phyloP scores from a whole-genome alignment of 2,797 vertebrate species.

The Cossypha polioptera region DNA sequence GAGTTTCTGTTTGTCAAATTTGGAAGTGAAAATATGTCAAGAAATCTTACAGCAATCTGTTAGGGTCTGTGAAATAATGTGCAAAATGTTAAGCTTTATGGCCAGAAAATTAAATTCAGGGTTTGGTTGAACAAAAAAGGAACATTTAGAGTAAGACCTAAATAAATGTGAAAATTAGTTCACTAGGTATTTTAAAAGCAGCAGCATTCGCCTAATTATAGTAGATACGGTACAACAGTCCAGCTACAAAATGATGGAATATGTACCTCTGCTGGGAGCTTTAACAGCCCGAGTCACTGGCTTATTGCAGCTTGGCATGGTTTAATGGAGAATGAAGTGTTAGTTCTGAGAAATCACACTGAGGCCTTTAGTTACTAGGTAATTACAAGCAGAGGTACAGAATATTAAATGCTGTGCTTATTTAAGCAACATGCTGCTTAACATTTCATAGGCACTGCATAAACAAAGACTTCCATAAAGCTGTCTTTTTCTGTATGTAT shows the following conservation, averaged over 20 bases:
- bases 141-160: neutral
- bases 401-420: constrained; percentile 20
- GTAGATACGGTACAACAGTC: neutral
- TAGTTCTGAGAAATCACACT: constrained; percentile 15
- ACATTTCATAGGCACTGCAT: neutral
- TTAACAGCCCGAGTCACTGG: neutral
- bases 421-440: neutral
- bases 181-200: neutral
- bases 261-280: neutral
- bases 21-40: neutral
- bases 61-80: neutral
- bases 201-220: neutral
- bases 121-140: neutral
- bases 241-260: neutral
- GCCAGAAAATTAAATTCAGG: neutral
- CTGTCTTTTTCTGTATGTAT: neutral
- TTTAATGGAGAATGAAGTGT: neutral
- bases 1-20: neutral
- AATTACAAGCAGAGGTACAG: constrained; percentile 17
- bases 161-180: neutral
- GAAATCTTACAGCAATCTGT: neutral
- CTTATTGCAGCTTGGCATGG: neutral
- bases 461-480: neutral
- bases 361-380: neutral
- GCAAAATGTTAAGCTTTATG: neutral